These are phyloP conservation scores for Beaufortia kweichowensis DNA, from an alignment of 2,113 vertebrate genomes.

Conservation along the genomic window DNA sequence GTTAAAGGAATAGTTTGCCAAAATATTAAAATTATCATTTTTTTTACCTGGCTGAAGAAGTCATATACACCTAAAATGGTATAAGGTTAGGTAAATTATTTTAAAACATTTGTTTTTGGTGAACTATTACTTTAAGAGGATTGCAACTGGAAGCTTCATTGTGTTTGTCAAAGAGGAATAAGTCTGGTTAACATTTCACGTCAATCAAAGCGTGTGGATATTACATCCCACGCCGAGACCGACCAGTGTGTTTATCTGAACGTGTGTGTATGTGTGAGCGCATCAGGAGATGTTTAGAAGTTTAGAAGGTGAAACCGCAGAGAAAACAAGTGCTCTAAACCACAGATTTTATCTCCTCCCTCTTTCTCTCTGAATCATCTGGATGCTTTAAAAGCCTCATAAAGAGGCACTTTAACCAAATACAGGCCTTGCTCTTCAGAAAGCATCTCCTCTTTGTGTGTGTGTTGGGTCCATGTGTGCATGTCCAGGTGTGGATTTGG, in stretches of 20 bases:
- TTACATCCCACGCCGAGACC: neutral
- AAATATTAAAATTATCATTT: too few relatives aligned
- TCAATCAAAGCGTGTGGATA: neutral
- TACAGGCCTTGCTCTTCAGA: slow-evolving; percentile 45
- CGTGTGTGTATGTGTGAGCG: slow-evolving; percentile 38
- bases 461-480: slow-evolving; percentile 38
- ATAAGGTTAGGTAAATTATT: too few relatives aligned
- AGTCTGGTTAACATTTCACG: neutral
- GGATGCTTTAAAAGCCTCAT: slow-evolving; percentile 57
- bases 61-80: too few relatives aligned
- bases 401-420: slow-evolving; percentile 64
- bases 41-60: too few relatives aligned
- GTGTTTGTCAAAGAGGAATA: neutral
- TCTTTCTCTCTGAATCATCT: slow-evolving; percentile 59
- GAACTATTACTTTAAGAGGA: too few relatives aligned
- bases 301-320: slow-evolving; percentile 65
- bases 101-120: too few relatives aligned
- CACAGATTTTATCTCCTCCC: slow-evolving; percentile 27
- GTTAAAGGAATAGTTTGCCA: too few relatives aligned
- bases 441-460: slow-evolving; percentile 41
- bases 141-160: neutral
- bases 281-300: slow-evolving; percentile 47
- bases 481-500: slow-evolving; percentile 15
- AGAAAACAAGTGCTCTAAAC: slow-evolving; percentile 58
- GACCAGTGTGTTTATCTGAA: slow-evolving; percentile 21